Evolutionary conservation across 2,797 vertebrate genomes (phyloP).

Genomic region (Lagorchestes hirsutus): DNA sequence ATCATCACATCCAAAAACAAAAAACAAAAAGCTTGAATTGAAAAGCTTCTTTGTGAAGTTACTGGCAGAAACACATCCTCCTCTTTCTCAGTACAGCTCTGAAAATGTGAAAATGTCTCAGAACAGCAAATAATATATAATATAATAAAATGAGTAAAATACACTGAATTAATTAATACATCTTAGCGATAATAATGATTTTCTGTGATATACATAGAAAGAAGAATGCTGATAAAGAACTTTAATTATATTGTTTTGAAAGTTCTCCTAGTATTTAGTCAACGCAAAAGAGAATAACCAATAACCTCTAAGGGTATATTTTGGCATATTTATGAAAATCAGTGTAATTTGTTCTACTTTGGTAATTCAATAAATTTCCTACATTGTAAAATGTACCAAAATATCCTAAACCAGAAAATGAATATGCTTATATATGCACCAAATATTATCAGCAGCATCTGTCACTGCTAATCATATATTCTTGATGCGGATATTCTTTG

Average conservation of each 20-base stretch:
- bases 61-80: not conserved
- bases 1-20: not conserved
- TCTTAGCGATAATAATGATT: slow-evolving; percentile 16
- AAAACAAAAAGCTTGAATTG: not conserved
- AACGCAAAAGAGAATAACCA: slow-evolving; percentile 73
- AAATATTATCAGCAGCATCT: slow-evolving; percentile 47
- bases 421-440: not conserved
- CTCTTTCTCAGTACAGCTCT: not conserved
- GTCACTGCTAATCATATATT: not conserved
- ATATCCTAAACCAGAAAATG: slow-evolving; percentile 4
- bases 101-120: not conserved
- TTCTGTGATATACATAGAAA: slow-evolving; percentile 46
- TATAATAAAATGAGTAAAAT: slow-evolving; percentile 24
- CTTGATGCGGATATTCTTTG: too few relatives aligned
- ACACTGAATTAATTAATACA: slow-evolving; percentile 71
- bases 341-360: slow-evolving; percentile 67
- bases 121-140: not conserved
- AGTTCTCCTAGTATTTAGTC: slow-evolving; percentile 60
- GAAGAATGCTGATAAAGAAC: slow-evolving; percentile 42
- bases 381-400: slow-evolving; percentile 55
- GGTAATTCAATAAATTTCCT: slow-evolving; percentile 63
- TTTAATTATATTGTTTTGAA: slow-evolving; percentile 34
- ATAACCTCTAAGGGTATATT: slow-evolving; percentile 64
- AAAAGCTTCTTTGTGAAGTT: not conserved
- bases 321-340: slow-evolving; percentile 67